Evolutionary conservation across 1,140 invertebrate genomes (phyloP).

Genomic region (Drosophila lacteicornis): DNA sequence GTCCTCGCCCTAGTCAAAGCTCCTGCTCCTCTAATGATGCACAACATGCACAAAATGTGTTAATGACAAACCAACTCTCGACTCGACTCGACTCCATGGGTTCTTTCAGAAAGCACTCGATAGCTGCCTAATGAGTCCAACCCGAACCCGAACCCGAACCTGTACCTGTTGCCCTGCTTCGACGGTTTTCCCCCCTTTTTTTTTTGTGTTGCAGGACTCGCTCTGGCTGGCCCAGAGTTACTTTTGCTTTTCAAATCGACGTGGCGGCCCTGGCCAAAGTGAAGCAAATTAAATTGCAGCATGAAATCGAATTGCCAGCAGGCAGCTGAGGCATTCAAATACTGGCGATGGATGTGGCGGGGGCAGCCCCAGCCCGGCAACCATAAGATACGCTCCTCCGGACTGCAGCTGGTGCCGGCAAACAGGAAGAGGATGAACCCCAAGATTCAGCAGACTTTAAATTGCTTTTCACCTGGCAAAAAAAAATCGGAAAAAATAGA

Average conservation of each 20-base stretch:
- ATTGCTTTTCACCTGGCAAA: constrained; percentile 49
- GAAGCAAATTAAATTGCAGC: constrained; percentile 65
- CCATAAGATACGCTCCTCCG: constrained; percentile 39
- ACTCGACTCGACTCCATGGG: constrained; percentile 25
- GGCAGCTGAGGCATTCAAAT: constrained; percentile 57
- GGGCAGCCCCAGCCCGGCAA: not conserved
- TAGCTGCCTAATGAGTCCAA: constrained; percentile 45
- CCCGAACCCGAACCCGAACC: constrained; percentile 23
- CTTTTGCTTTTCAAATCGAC: constrained; percentile 55
- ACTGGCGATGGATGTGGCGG: not conserved
- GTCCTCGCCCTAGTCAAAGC: not conserved
- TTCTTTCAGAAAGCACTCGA: constrained; percentile 13
- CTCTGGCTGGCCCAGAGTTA: constrained; percentile 21
- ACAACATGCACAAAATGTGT: constrained; percentile 73
- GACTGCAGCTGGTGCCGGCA: constrained; percentile 27
- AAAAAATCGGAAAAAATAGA: not conserved
- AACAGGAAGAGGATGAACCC: constrained; percentile 36
- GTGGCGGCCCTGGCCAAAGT: constrained; percentile 30
- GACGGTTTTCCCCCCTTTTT: not conserved
- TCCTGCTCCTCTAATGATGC: constrained; percentile 61
- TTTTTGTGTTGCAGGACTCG: constrained; percentile 2
- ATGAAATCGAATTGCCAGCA: constrained; percentile 68
- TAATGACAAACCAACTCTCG: constrained; percentile 62
- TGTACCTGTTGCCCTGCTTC: constrained; percentile 59
- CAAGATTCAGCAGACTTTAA: constrained; percentile 53